phyloP scores from a whole-genome alignment of 2,113 vertebrate species.

The Amblyornis subalaris region DNA sequence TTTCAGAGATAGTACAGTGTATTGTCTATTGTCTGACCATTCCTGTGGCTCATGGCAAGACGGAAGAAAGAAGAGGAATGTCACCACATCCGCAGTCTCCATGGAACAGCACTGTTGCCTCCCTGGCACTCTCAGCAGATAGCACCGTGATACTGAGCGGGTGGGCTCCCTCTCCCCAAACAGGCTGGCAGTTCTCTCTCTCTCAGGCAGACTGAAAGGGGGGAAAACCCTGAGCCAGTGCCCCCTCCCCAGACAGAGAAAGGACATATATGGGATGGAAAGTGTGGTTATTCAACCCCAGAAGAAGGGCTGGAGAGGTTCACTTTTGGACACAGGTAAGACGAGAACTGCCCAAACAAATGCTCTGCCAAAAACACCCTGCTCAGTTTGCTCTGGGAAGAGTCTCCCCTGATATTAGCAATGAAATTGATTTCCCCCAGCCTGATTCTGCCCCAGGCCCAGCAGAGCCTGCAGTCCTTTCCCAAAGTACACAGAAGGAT shows the following conservation, averaged over 20 bases:
- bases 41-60: not conserved
- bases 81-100: not conserved
- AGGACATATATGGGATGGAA: not conserved
- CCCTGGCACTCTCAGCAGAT: fast-evolving
- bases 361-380: not conserved
- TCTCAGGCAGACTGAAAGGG: not conserved
- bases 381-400: not conserved
- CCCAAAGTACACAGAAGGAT: not conserved
- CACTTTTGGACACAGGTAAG: not conserved
- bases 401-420: not conserved
- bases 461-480: not conserved
- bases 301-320: not conserved
- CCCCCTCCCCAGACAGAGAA: not conserved
- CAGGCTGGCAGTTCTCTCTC: not conserved
- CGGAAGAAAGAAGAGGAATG: not conserved
- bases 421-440: not conserved
- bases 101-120: not conserved
- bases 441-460: not conserved
- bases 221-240: not conserved
- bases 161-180: not conserved
- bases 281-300: fast-evolving
- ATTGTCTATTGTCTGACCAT: not conserved
- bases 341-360: not conserved
- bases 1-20: not conserved
- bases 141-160: fast-evolving